Evolutionary conservation across 2,888 invertebrate species (phyloP), one percentile per base, ranked within the genome.

Genomic region (Microctonus brassicae): DNA sequence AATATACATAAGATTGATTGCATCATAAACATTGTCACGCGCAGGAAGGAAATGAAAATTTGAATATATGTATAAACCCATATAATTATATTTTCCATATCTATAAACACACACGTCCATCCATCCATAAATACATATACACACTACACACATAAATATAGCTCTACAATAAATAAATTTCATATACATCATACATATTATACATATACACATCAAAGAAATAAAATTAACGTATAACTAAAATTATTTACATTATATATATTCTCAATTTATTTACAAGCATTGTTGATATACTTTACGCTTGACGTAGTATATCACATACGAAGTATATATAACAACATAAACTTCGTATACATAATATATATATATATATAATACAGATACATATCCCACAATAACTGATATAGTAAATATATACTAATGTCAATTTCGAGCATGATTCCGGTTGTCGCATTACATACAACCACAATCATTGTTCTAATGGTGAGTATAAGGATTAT

Each of bases 371-470:
- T 70, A 73, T 73, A 72, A 76, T 75, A 73, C 39, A 68, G 70
- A n/a, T n/a, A n/a, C n/a, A n/a, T n/a, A n/a, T n/a, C n/a, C 75
- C 74, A 77, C 77, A 75, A 73, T 57, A 73, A 60, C 63, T 68
- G 76, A 74, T 74, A 74, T 17, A 5, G 17, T 47, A 47, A 17
- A 17, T 17, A 47, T 47, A 47, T n/a, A n/a, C n/a, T 20, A 47
- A 47, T n/a, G 47, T 47, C 47, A 17, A 60, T 60, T 60, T 34
- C n/a, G 22, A 60, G 58, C 76, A 62, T 69, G 71, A 69, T 73
- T 73, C 70, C 67, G 65, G 69, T 74, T 76, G 74, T 74, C 74
- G 77, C 74, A 76, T 76, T 76, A 77, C 77, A 75, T 74, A 74
- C 74, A 77, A 77, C 77, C 47, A 47, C 47, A 47, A 47, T 75